Evolutionary conservation across 2,113 vertebrate genomes (phyloP), one percentile per base, ranked within the genome.

Genomic region (Chaetops frenatus): DNA sequence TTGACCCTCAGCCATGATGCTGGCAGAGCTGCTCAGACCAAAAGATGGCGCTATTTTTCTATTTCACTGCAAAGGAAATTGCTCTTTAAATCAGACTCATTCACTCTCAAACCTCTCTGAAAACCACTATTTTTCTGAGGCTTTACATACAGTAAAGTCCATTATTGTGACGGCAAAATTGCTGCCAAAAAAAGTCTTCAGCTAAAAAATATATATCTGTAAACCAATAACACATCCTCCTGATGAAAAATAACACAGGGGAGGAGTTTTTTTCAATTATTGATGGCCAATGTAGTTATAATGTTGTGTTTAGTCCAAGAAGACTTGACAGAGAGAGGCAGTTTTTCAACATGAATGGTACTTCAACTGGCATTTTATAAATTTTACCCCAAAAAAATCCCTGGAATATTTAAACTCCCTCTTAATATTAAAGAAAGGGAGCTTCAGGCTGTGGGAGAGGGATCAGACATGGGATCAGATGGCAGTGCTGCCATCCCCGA

Each of bases 1-100:
- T 60, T 2, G 11, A 28, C 22, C 11, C 21, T 6, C 45, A 50
- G 65, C 24, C 16, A 11, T 40, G 66, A 6, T 20, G 53, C 70
- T 82, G 73, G 74, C 73, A 50, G 25, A 33, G 72, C 66, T 9
- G 6, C 11, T 27, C 18, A 61, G 61, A 6, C 97, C 97, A 92
- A 96, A 88, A 97, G 97, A 85, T 97, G 97, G 96, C 96, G 93
- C 91, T 97, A n/a, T 96, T 67, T 77, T 96, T 66, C 95, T 94
- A 62, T 86, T 81, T 85, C 88, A 60, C 38, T 35, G 31, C 5
- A 14, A 20, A 53, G 35, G 54, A 86, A 67, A 71, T 15, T 48
- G 65, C 33, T 73, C n/a, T 56, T 38, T 65, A 22, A 38, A 53
- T 64, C 47, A 29, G 60, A 38, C 48, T 70, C 48, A 12, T 81